These are phyloP conservation scores for Neotoma lepida DNA, from an alignment of 2,113 vertebrate species.

Conservation along the genomic window DNA sequence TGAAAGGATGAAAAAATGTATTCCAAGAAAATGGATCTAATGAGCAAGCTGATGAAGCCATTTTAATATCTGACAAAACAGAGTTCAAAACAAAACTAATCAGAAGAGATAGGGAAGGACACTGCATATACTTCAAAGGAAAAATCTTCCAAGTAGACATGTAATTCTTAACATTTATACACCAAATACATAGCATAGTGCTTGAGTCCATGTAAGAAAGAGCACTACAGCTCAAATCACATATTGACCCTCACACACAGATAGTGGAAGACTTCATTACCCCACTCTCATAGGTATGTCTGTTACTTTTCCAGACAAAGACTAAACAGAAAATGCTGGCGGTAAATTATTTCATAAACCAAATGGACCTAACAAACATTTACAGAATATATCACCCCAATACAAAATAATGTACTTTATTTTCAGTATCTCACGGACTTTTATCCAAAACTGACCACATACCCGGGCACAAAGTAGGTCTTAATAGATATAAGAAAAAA, in stretches of 20 bases:
- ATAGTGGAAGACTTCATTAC: too few species aligned
- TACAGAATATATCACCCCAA: not conserved
- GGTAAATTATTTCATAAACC: too few species aligned
- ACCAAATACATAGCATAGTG: not conserved
- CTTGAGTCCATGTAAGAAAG: not conserved
- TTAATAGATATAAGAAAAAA: not conserved
- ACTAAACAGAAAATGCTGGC: too few species aligned
- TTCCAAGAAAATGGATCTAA: not conserved
- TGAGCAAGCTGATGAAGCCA: not conserved
- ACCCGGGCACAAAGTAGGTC: not conserved
- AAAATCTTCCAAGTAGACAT: not conserved
- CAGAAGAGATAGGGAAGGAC: too few species aligned
- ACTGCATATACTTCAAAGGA: too few species aligned
- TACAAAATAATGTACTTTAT: not conserved
- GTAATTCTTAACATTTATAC: not conserved
- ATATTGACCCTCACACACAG: too few species aligned
- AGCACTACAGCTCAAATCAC: not conserved
- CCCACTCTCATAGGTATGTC: too few species aligned
- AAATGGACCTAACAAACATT: too few species aligned
- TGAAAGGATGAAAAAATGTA: not conserved
- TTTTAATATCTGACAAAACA: not conserved
- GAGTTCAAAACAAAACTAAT: not conserved
- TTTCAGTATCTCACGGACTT: not conserved
- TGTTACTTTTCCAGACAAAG: too few species aligned
- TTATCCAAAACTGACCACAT: too few species aligned